These are phyloP conservation scores for Clivina fossor DNA, from an alignment of 2,888 invertebrate species.

Conservation along the genomic window DNA sequence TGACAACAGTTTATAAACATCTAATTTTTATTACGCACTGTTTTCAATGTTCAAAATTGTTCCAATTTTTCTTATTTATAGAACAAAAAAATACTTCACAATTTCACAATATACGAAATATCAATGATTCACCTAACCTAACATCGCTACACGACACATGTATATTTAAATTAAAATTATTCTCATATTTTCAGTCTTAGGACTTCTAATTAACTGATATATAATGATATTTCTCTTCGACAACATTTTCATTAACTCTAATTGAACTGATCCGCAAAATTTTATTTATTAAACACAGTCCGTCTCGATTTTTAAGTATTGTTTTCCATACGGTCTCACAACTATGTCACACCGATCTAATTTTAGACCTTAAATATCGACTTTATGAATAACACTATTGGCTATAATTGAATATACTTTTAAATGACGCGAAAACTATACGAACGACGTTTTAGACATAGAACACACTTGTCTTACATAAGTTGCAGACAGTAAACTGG, in stretches of 20 bases:
- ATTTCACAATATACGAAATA: not conserved
- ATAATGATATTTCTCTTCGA: constrained; percentile 30
- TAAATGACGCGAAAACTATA: not conserved
- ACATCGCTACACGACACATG: not conserved
- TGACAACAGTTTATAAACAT: not conserved
- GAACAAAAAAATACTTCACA: no score
- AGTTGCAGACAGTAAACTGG: not conserved
- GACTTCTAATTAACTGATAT: constrained; percentile 51
- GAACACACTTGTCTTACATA: no score
- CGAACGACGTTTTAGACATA: no score
- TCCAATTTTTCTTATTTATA: not conserved
- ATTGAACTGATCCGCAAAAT: not conserved
- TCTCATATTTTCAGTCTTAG: constrained; percentile 45
- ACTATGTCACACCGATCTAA: constrained; percentile 8
- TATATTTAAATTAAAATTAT: constrained; percentile 28
- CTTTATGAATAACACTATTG: not conserved
- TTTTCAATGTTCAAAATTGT: not conserved
- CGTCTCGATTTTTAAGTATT: not conserved
- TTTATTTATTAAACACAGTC: not conserved
- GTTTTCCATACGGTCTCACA: constrained; percentile 13
- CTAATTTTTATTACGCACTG: not conserved
- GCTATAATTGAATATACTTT: not conserved
- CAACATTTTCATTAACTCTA: constrained; percentile 23
- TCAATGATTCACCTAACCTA: constrained; percentile 6
- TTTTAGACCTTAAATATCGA: constrained; percentile 7